Evolutionary conservation across 2,888 invertebrate genomes (phyloP).

Genomic region (Atethmia centrago): DNA sequence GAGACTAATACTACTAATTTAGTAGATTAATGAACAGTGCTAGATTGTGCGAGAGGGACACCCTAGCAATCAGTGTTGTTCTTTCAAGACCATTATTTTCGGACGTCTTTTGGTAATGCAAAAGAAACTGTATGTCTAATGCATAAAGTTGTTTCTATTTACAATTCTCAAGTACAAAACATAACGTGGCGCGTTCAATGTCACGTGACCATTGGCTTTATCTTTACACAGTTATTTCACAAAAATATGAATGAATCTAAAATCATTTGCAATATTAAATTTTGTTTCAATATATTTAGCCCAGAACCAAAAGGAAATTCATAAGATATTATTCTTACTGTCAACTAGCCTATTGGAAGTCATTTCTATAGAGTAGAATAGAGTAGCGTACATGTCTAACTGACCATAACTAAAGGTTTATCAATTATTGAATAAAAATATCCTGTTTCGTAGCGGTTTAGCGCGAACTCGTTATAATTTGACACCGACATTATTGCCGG

Average conservation of each 20-base stretch:
- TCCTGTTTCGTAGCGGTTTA: slow-evolving; percentile 68
- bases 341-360: slow-evolving; percentile 41
- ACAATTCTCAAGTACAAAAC: background rate
- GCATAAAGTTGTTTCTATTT: background rate
- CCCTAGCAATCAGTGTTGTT: background rate
- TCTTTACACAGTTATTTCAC: background rate
- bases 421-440: slow-evolving; percentile 70
- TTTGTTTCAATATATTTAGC: background rate
- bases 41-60: background rate
- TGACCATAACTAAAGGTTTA: slow-evolving; percentile 63
- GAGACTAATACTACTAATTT: slow-evolving; percentile 2
- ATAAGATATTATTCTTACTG: background rate
- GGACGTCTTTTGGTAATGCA: background rate
- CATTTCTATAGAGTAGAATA: slow-evolving; percentile 45
- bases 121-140: background rate
- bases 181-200: background rate
- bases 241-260: slow-evolving; percentile 1
- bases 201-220: background rate
- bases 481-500: slow-evolving; percentile 58
- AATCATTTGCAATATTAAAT: background rate
- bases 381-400: slow-evolving; percentile 52
- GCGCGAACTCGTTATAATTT: slow-evolving; percentile 59
- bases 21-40: background rate
- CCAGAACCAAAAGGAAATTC: background rate
- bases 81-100: slow-evolving; percentile 4